Percentiles rank a stretch among this genome's conserved stretches.
These are phyloP conservation scores for Mythimna pallens DNA, from an alignment of 2,888 invertebrate genomes.

Conservation along the genomic window DNA sequence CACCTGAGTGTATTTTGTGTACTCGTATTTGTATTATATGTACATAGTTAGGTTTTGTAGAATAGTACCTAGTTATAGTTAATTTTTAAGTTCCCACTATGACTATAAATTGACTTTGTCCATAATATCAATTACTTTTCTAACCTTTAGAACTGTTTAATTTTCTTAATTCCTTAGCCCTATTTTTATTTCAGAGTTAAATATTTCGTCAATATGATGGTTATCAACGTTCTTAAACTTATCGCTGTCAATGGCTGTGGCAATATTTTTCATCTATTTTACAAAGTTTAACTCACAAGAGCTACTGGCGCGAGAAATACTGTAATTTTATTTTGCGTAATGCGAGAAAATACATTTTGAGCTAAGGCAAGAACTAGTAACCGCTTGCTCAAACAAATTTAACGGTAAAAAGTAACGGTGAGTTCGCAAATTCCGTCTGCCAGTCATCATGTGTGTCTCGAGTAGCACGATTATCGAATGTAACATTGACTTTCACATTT, in stretches of 20 bases:
- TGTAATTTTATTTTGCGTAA: neutral
- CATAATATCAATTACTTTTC: slow-evolving; percentile 7
- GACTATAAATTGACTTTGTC: slow-evolving; percentile 18
- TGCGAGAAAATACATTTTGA: slow-evolving; percentile 10
- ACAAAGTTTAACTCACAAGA: neutral
- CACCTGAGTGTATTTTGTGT: too few relatives aligned
- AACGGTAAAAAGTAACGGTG: slow-evolving; percentile 62
- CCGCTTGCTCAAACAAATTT: slow-evolving; percentile 31
- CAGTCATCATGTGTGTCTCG: slow-evolving; percentile 64
- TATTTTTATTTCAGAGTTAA: slow-evolving; percentile 4
- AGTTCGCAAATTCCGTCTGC: slow-evolving; percentile 54
- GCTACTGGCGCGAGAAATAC: too few relatives aligned
- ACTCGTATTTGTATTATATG: too few relatives aligned
- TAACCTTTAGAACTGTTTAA: neutral
- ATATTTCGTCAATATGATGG: neutral
- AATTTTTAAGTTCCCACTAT: too few relatives aligned
- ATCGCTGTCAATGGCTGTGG: neutral
- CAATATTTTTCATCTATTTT: neutral
- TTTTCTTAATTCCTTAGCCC: neutral
- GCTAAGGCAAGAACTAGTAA: slow-evolving; percentile 18
- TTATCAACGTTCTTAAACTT: slow-evolving; percentile 6
- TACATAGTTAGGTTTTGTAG: too few relatives aligned
- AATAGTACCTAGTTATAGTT: too few relatives aligned
- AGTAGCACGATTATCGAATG: slow-evolving; percentile 77
- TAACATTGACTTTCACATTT: slow-evolving; percentile 90